Conservation (phyloP, 1,140 invertebrate species). For the Heliconius nattereri region DNA sequence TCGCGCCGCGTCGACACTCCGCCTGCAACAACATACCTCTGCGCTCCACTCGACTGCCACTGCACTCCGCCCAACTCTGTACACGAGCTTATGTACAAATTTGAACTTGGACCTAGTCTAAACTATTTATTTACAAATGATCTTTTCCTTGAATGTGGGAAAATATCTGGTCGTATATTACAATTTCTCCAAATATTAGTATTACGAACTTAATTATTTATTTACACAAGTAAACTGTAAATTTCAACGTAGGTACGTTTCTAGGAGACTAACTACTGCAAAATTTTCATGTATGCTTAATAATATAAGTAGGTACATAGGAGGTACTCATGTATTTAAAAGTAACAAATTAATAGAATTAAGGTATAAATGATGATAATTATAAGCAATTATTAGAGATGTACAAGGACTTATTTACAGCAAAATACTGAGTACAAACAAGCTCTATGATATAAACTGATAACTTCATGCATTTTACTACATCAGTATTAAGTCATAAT, state of each 20-base stretch:
- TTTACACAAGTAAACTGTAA: not conserved
- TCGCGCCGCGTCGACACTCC: slow-evolving; percentile 67
- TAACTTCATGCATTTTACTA: slow-evolving; percentile 4
- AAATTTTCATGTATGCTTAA: not conserved
- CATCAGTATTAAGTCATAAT: not conserved
- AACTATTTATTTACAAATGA: not conserved
- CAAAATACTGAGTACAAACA: not conserved
- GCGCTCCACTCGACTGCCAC: slow-evolving; percentile 50
- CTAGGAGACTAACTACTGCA: not conserved
- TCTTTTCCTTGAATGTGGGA: not conserved
- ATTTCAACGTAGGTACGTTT: not conserved
- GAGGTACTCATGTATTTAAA: not conserved
- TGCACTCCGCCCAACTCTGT: slow-evolving; percentile 35
- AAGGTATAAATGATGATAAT: not conserved
- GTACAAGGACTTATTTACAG: not conserved
- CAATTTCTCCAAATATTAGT: not conserved
- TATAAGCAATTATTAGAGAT: not conserved
- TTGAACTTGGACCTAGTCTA: slow-evolving; percentile 20
- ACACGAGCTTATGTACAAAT: slow-evolving; percentile 38
- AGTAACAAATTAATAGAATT: not conserved
- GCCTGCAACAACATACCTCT: slow-evolving; percentile 68
- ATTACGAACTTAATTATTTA: not conserved
- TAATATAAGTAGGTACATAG: not conserved
- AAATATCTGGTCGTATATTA: not conserved
- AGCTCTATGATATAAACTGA: not conserved